Evolutionary conservation across 2,113 vertebrate genomes (phyloP).

Genomic region (Gadus chalcogrammus): DNA sequence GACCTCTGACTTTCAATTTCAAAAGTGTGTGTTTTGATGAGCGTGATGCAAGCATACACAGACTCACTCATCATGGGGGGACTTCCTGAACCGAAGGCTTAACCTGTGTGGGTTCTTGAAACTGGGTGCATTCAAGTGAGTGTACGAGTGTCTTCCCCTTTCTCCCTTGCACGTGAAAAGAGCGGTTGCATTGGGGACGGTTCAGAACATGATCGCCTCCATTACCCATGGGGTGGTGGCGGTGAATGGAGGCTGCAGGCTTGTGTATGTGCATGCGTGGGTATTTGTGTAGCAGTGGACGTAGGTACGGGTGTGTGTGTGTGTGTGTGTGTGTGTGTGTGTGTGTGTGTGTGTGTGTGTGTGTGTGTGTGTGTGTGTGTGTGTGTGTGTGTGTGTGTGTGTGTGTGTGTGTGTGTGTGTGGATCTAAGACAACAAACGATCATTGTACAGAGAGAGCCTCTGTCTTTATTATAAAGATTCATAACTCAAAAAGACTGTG

Average conservation of each 20-base stretch:
- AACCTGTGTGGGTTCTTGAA: too few relatives aligned
- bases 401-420: slow-evolving; percentile 37
- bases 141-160: slow-evolving; percentile 25
- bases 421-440: slow-evolving; percentile 69
- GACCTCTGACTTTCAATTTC: slow-evolving; percentile 51
- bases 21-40: too few relatives aligned
- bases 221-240: slow-evolving; percentile 65
- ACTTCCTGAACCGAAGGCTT: slow-evolving; percentile 8
- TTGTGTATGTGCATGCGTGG: slow-evolving; percentile 23
- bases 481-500: slow-evolving; percentile 63
- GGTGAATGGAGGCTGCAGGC: slow-evolving; percentile 2
- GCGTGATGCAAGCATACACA: too few relatives aligned
- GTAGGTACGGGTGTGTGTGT: slow-evolving; percentile 26
- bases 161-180: neutral
- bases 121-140: neutral
- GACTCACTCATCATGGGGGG: slow-evolving; percentile 24
- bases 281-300: slow-evolving; percentile 22
- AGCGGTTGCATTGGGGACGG: slow-evolving; percentile 46
- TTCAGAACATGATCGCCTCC: slow-evolving; percentile 70
- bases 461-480: slow-evolving; percentile 72
- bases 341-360: slow-evolving; percentile 6
- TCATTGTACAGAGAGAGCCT: slow-evolving; percentile 71
- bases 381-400: slow-evolving; percentile 14
- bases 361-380: slow-evolving; percentile 34
- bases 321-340: slow-evolving; percentile 54